phyloP scores from a whole-genome alignment of 2,797 vertebrate genomes.

The Petrocephalus sullivani region DNA sequence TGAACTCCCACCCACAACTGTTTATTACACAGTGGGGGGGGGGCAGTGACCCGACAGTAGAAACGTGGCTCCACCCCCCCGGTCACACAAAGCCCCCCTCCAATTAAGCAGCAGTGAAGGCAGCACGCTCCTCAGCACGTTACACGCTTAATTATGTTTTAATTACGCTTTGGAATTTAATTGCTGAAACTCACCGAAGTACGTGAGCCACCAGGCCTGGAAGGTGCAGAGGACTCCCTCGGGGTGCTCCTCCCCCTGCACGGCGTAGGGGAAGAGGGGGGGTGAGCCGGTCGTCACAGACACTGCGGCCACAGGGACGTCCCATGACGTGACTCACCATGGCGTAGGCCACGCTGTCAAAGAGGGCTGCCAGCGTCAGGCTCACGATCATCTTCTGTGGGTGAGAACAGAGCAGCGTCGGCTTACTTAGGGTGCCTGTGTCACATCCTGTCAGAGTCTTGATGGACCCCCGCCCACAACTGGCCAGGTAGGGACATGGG shows the following conservation, averaged over 20 bases:
- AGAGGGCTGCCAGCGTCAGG: background rate
- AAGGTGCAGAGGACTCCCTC: background rate
- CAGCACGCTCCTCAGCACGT: background rate
- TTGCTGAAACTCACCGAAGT: slow-evolving; percentile 10
- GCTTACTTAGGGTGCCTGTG: background rate
- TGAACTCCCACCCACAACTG: background rate
- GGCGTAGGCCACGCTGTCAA: slow-evolving; percentile 7
- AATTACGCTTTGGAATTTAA: background rate
- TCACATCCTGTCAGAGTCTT: background rate
- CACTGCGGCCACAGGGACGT: background rate
- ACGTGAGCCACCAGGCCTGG: slow-evolving; percentile 16
- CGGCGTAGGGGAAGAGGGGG: background rate
- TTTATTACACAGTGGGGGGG: background rate
- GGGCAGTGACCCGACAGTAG: background rate
- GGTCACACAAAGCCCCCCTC: background rate
- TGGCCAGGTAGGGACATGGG: background rate
- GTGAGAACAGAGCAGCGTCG: background rate
- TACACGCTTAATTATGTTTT: background rate
- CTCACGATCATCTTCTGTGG: slow-evolving; percentile 16
- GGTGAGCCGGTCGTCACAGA: background rate
- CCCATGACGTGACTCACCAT: background rate
- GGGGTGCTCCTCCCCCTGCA: slow-evolving; percentile 3
- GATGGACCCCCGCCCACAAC: background rate
- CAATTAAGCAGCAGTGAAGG: background rate
- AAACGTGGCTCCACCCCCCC: background rate